Base-by-base conservation (phyloP, 2,888 invertebrate genomes). In the Drosophila meridiana region DNA sequence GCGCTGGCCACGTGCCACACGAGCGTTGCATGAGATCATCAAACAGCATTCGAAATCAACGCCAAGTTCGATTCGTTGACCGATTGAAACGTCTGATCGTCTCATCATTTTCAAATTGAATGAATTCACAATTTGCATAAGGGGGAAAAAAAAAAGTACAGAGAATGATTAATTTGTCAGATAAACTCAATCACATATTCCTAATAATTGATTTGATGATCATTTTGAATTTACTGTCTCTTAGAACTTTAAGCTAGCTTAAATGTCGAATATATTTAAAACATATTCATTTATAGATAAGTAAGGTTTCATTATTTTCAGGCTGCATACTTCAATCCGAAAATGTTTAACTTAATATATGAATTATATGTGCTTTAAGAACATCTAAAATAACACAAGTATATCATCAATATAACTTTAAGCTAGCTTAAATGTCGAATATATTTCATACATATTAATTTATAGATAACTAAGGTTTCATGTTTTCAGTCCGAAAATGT, bases 1-100 rank as follows among this genome's bases (percentile, higher is more conserved):
- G 1, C 36, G 58, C 50, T 60, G 59, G 48, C 63, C 80, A 80
- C 77, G 77, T 77, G 77, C 76, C 79, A 63, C 79, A 60, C 67
- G 47, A 52, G 43, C 48, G 14, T 9, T 34, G 13, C 9, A 56
- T 77, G 76, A 77, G 76, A 64, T 77, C 76, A 77, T 78, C 74
- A 52, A 56, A 48, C 32, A 43, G 38, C 47, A 38, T 30, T 40
- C 30, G 26, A 50, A 65, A 65, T 57, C 38, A 68, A 38, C 20
- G 20, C 28, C 47, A 53, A 71, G 56, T 20, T 20, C 38, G 14
- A 55, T 20, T 56, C 34, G 48, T 28, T 66, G 47, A 60, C 26
- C 52, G 60, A 53, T 74, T 57, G 60, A 53, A 69, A 42, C 40
- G 38, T 53, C 47, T 58, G 36, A 50, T 0, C 50, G 32, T 50